phyloP scores from a whole-genome alignment of 2,888 invertebrate species.

The Nebria salina region DNA sequence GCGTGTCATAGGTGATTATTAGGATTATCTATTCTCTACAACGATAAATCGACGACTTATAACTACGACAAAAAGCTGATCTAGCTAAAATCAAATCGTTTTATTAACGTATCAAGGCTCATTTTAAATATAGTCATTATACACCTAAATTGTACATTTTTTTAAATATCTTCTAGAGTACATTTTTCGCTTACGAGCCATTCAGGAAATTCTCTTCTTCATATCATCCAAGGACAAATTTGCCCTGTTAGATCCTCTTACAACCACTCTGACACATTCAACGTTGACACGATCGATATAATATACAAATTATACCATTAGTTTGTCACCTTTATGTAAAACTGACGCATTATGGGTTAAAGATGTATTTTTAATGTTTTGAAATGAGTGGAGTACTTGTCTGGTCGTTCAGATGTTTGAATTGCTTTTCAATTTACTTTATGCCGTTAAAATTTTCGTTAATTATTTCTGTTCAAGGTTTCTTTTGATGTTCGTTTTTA shows the following conservation, averaged over 20 bases:
- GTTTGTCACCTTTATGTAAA: background rate
- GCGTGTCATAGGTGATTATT: no score
- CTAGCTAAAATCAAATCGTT: no score
- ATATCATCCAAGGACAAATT: background rate
- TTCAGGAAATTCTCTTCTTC: background rate
- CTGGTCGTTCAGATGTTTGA: background rate
- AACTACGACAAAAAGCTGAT: no score
- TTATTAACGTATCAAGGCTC: no score
- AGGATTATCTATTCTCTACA: no score
- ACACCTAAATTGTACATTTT: no score
- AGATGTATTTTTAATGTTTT: background rate
- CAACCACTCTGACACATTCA: background rate
- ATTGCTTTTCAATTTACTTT: background rate
- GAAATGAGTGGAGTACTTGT: background rate
- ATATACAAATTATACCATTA: background rate
- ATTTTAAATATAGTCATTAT: no score
- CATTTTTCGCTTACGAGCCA: background rate
- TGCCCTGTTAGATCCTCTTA: background rate
- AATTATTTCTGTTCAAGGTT: slow-evolving; percentile 9
- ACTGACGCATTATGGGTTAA: no score
- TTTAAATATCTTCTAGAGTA: background rate
- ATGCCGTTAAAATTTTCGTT: slow-evolving; percentile 11
- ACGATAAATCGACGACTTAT: no score
- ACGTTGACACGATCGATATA: background rate
- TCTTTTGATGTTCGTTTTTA: slow-evolving; percentile 11